Evolutionary conservation across 2,113 vertebrate species (phyloP).

Genomic region (Gnathonemus echidnorhynchus): DNA sequence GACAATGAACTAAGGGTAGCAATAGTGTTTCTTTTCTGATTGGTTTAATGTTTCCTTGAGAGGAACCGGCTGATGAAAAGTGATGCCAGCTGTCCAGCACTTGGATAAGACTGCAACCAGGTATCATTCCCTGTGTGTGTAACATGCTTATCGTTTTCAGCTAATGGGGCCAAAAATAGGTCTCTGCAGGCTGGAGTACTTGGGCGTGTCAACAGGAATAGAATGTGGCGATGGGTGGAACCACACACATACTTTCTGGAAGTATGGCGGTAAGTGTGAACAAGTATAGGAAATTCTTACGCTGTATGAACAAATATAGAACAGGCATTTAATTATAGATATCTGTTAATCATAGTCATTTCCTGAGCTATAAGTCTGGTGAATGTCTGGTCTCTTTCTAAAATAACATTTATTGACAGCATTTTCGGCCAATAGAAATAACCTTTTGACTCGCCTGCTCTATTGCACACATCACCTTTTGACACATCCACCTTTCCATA

Average conservation of each 20-base stretch:
- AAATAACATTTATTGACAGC: not conserved
- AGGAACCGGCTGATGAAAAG: not conserved
- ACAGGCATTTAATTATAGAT: not conserved
- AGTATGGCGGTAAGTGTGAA: not conserved
- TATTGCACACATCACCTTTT: not conserved
- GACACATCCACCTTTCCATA: not conserved
- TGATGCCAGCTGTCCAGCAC: not conserved
- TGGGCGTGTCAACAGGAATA: not conserved
- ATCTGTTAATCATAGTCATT: not conserved
- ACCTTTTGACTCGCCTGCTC: not conserved
- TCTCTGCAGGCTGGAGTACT: not conserved
- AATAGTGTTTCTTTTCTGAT: not conserved
- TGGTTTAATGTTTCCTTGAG: not conserved
- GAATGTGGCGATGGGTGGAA: not conserved
- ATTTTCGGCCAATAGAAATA: not conserved
- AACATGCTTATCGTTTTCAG: not conserved
- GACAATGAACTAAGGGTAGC: not conserved
- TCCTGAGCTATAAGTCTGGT: not conserved
- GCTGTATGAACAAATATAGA: not conserved
- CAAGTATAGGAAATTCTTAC: not conserved
- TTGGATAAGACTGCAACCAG: not conserved
- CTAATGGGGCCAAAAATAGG: not conserved
- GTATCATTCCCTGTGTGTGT: not conserved
- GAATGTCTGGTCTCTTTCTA: not conserved
- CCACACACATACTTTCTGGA: not conserved